Percentiles rank a stretch among this genome's conserved stretches.
These are phyloP conservation scores for Nyctalus aviator DNA, from an alignment of 2,797 vertebrate genomes.

Conservation along the genomic window DNA sequence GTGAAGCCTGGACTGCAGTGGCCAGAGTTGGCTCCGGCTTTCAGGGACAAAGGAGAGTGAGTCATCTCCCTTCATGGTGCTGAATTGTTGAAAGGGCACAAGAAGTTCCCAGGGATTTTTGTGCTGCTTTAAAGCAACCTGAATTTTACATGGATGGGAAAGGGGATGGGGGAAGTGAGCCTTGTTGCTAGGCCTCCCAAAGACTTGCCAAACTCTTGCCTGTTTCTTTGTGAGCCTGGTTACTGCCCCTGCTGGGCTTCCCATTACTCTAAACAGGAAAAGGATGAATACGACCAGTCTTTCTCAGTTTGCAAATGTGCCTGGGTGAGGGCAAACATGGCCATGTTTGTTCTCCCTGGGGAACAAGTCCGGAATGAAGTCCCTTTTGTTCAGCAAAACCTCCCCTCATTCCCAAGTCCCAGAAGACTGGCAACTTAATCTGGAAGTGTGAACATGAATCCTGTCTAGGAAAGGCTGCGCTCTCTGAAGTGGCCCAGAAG, in stretches of 20 bases:
- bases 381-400: constrained; percentile 70
- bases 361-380: constrained; percentile 73
- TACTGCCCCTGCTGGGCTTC: constrained; percentile 66
- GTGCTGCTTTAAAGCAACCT: constrained; percentile 69
- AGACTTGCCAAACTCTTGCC: constrained; percentile 78
- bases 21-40: constrained; percentile 63
- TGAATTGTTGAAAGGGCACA: constrained; percentile 72
- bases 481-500: neutral
- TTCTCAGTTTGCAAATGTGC: constrained; percentile 74
- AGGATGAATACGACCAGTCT: constrained; percentile 57
- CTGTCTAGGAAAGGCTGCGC: constrained; percentile 8
- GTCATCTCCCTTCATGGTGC: constrained; percentile 52
- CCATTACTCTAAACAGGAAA: constrained; percentile 66
- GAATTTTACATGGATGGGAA: constrained; percentile 68
- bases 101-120: constrained; percentile 80
- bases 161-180: constrained; percentile 16
- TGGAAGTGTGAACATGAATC: constrained; percentile 6
- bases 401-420: constrained; percentile 48
- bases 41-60: constrained; percentile 59
- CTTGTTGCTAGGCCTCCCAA: constrained; percentile 81
- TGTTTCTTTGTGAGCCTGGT: constrained; percentile 69
- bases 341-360: constrained; percentile 75
- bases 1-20: constrained; percentile 30
- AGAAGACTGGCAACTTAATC: constrained; percentile 10
- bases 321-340: constrained; percentile 76